Conservation (phyloP, 2,113 vertebrate genomes). For the Herpailurus yagouaroundi region DNA sequence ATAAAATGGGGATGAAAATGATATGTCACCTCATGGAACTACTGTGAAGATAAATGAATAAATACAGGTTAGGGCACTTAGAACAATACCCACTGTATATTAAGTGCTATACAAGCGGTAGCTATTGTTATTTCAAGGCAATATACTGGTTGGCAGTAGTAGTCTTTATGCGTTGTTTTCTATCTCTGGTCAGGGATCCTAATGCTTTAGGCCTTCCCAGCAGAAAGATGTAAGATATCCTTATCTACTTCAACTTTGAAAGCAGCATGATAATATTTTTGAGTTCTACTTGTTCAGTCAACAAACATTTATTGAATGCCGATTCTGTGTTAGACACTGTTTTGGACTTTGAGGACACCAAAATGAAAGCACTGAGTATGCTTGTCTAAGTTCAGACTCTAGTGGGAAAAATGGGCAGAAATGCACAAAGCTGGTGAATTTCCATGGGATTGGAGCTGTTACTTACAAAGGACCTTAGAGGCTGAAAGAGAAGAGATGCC, state of each 20-base stretch:
- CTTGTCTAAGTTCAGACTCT: neutral
- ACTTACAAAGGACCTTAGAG: neutral
- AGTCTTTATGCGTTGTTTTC: neutral
- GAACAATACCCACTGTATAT: neutral
- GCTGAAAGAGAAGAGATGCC: neutral
- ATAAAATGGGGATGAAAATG: neutral
- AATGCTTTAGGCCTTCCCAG: neutral
- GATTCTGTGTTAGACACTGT: neutral
- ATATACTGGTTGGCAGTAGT: neutral
- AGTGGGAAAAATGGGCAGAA: neutral
- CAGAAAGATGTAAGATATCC: neutral
- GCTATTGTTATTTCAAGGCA: neutral
- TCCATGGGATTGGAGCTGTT: neutral
- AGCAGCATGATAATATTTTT: neutral
- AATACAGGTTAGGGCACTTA: neutral
- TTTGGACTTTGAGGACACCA: neutral
- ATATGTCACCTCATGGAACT: neutral
- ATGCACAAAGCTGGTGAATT: neutral
- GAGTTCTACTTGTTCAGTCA: neutral
- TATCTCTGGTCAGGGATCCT: neutral
- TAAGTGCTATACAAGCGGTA: neutral
- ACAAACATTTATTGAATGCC: neutral
- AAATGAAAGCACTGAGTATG: neutral
- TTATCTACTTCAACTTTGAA: neutral
- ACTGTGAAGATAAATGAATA: neutral